Conservation (phyloP, 2,888 invertebrate genomes). For the Cheilosia pagana region DNA sequence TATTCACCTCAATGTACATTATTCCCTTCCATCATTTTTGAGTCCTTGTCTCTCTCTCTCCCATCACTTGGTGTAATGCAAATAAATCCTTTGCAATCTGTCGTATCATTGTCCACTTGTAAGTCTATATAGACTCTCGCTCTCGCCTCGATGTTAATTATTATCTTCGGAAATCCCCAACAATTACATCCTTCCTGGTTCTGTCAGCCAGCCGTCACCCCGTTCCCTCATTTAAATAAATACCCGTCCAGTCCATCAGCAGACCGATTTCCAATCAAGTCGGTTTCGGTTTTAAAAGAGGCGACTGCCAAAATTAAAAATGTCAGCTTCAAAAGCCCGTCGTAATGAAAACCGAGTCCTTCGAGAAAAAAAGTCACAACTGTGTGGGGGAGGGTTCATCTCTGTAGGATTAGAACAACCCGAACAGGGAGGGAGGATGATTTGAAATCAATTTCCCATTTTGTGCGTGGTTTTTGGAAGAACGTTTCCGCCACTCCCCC, state of each 20-base stretch:
- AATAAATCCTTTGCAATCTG: slow-evolving; percentile 61
- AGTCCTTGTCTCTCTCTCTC: too few relatives aligned
- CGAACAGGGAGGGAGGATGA: slow-evolving; percentile 11
- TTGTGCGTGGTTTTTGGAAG: slow-evolving; percentile 65
- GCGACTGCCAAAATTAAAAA: slow-evolving; percentile 65
- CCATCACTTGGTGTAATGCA: slow-evolving; percentile 6
- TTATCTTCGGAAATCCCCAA: slow-evolving; percentile 69
- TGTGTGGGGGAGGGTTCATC: neutral
- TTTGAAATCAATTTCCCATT: slow-evolving; percentile 67
- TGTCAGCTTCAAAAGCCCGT: slow-evolving; percentile 61
- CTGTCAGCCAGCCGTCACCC: neutral
- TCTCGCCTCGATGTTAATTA: slow-evolving; percentile 62
- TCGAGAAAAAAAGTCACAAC: slow-evolving; percentile 16
- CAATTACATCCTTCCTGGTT: slow-evolving; percentile 45
- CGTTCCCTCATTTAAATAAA: slow-evolving; percentile 56
- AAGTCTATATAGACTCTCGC: slow-evolving; percentile 51
- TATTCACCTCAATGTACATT: slow-evolving; percentile 21
- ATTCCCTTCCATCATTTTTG: neutral
- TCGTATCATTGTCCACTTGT: slow-evolving; percentile 63
- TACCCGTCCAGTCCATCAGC: slow-evolving; percentile 5
- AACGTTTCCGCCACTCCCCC: slow-evolving; percentile 40
- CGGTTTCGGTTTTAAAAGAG: slow-evolving; percentile 50
- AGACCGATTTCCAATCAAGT: slow-evolving; percentile 70
- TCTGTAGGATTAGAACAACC: slow-evolving; percentile 36
- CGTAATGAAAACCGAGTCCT: slow-evolving; percentile 4